Evolutionary conservation across 2,888 invertebrate species (phyloP), one percentile per base, ranked within the genome.

Genomic region (Rhogogaster chlorosoma): DNA sequence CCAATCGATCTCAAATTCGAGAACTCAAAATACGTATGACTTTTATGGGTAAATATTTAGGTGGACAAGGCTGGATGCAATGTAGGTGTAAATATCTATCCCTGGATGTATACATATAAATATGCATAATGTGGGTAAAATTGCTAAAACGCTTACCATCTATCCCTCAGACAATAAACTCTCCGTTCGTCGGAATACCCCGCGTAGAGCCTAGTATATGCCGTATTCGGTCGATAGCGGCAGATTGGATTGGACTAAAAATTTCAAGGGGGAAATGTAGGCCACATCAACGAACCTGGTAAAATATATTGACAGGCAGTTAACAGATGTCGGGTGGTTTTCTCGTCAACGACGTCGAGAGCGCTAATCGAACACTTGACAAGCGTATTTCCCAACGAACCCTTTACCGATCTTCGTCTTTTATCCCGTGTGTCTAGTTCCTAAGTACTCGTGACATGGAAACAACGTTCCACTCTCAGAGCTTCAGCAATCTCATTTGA

Each of bases 321-420:
- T 83, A 83, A 67, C 83, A 67, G 83, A 83, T 67, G 67, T 83
- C 83, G 42, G 67, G 2, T 49, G 67, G 83, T 70, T 29, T 83
- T 67, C 67, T 83, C 67, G 42, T 49, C 78, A 80, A n/a, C 42
- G 45, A 83, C 29, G 67, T 83, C 83, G 32, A 83, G 45, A 83
- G 67, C 83, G 83, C 53, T 83, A 83, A 83, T 83, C 83, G 83
- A 83, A 83, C 83, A 83, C 83, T 83, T 26, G 83, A 83, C 83
- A 67, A 64, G 49, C 77, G 29, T 77, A 53, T 77, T 77, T 77
- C n/a, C 49, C 49, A 32, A 77, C 77, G 38, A 77, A 77, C 77
- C 77, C 77, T 49, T 77, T 53, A 77, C 77, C 77, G n/a, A 49
- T 45, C 75, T 26, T 26, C 26, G 70, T 75, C 38, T 75, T 75